Percentiles rank a stretch among this genome's conserved stretches.
phyloP scores from a whole-genome alignment of 2,113 vertebrate genomes.

The Cercopithecus mona region DNA sequence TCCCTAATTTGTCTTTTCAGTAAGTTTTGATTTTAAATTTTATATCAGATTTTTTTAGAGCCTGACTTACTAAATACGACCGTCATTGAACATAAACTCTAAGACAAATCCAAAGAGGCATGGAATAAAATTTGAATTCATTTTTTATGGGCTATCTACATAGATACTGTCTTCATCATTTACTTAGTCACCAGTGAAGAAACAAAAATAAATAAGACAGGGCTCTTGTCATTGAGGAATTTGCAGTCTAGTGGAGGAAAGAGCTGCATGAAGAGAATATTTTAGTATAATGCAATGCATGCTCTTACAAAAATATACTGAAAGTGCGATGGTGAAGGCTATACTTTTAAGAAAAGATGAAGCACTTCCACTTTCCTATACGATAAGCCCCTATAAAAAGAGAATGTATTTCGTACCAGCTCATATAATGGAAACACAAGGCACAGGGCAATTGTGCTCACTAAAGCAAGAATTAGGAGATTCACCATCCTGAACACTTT shows the following conservation, averaged over 20 bases:
- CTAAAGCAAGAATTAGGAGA: not conserved
- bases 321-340: not conserved
- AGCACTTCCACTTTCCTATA: not conserved
- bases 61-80: not conserved
- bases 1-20: not conserved
- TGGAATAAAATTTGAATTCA: not conserved
- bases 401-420: not conserved
- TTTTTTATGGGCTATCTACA: not conserved
- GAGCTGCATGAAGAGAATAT: not conserved
- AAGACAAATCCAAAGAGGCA: not conserved
- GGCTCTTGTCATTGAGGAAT: not conserved
- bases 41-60: not conserved
- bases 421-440: not conserved
- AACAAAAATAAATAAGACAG: not conserved
- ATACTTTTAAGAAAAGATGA: not conserved
- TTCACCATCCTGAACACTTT: fast-evolving
- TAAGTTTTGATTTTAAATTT: not conserved
- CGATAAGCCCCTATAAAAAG: not conserved
- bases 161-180: not conserved
- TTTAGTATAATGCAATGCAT: not conserved
- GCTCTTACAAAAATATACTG: not conserved
- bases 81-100: not conserved
- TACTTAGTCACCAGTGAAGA: not conserved
- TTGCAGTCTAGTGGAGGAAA: not conserved
- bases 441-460: not conserved